Base-by-base conservation (phyloP, 2,113 vertebrate genomes). In the Pseudonaja textilis region DNA sequence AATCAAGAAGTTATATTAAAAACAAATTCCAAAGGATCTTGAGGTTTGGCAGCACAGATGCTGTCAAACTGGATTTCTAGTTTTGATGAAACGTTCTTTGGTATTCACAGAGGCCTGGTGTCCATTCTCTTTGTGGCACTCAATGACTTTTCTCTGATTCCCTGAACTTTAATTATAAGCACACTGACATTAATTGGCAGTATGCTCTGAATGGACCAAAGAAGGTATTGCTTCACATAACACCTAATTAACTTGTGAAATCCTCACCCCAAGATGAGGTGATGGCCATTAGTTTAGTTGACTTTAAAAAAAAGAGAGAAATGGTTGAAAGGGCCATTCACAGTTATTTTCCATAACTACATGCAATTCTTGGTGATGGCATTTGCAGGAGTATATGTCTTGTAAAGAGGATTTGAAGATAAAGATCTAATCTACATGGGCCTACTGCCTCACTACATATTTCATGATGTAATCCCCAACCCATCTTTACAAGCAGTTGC, bases 1-100 rank as follows among this genome's bases (percentile, higher is more conserved):
- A 93, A 90, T 90, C 89, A 93, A 90, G 81, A 87, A 87, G 89
- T 81, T 52, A 90, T 90, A 93, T 90, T 90, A 90, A 86, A 90
- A 93, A 87, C 92, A 87, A 93, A 90, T 93, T 56, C 74, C 56
- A 64, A 45, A 16, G 59, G 88, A 87, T 93, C 89, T 34, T 8
- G 0, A 5, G 4, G 55, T 18, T 59, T 90, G 55, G 81, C 56
- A 86, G 56, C n/a, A 22, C 14, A 87, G 88, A 64, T 64, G n/a
- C 69, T 3, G 25, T 29, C 25, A 81, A 92, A 89, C 34, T 0
- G 2, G 54, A 89, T 85, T 89, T 39, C 52, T 23, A 12, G 22
- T 11, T 85, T 29, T 18, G 52, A 89, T 85, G 12, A 47, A 74
- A 74, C 5, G 4, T 89, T 47, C 50, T 18, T 88, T 5, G 3